Percentiles rank a stretch among this genome's conserved stretches.
phyloP scores from a whole-genome alignment of 2,888 invertebrate species.

The Proisotoma minuta region DNA sequence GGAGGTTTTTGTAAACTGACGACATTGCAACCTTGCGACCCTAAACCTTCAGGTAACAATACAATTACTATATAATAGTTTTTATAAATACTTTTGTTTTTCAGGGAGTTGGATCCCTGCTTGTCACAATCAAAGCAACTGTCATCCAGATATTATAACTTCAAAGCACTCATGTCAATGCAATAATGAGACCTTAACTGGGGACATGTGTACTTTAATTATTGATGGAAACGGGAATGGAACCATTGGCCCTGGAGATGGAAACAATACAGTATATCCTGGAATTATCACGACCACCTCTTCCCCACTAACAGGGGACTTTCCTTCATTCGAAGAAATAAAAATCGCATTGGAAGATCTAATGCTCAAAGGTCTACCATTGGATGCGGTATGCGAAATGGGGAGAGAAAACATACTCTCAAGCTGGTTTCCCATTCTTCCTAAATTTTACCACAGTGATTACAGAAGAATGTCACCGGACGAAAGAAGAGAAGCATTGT shows the following conservation, averaged over 20 bases:
- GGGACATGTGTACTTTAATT: background rate
- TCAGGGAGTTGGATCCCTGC: constrained; percentile 13
- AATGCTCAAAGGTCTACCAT: too few relatives aligned
- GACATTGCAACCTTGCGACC: constrained; percentile 10
- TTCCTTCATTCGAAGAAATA: too few relatives aligned
- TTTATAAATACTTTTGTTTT: too few relatives aligned
- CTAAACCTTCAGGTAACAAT: constrained; percentile 15
- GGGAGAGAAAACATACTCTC: too few relatives aligned
- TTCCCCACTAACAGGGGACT: too few relatives aligned
- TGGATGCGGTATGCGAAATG: too few relatives aligned
- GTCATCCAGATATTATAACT: background rate
- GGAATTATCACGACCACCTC: too few relatives aligned
- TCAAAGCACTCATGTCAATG: background rate
- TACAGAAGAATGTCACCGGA: background rate
- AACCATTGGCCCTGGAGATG: background rate
- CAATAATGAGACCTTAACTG: background rate
- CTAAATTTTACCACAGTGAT: constrained; percentile 9
- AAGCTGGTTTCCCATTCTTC: constrained; percentile 14
- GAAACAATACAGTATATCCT: background rate
- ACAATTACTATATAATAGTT: too few relatives aligned
- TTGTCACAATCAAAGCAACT: constrained; percentile 14
- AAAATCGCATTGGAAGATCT: too few relatives aligned
- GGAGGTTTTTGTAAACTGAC: constrained; percentile 17
- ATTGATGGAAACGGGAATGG: background rate
- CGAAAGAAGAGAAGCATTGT: background rate